phyloP scores from a whole-genome alignment of 2,797 vertebrate genomes.

The Hemibagrus guttatus region DNA sequence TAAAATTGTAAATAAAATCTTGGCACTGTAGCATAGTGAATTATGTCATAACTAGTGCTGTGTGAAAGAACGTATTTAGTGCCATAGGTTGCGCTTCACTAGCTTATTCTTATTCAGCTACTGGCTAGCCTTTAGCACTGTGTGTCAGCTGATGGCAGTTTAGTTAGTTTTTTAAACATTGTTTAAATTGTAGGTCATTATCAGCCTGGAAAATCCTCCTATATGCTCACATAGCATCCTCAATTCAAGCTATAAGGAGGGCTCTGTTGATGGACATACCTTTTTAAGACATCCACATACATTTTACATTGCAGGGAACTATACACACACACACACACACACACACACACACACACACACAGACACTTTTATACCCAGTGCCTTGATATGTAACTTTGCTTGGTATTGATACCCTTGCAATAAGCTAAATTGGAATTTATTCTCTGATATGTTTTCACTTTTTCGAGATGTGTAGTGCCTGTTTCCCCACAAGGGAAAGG shows the following conservation, averaged over 20 bases:
- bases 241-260: background rate
- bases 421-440: background rate
- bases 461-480: background rate
- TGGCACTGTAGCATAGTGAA: background rate
- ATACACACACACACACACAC: no score
- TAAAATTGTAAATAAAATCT: background rate
- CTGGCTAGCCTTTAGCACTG: background rate
- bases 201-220: background rate
- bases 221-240: background rate
- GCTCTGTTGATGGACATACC: background rate
- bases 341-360: no score
- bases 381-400: background rate
- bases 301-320: no score
- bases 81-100: background rate
- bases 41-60: background rate
- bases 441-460: background rate
- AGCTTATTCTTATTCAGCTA: background rate
- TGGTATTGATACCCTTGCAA: background rate
- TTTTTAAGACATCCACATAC: background rate
- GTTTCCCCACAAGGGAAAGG: background rate
- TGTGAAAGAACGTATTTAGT: background rate
- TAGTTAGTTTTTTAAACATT: background rate
- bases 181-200: background rate
- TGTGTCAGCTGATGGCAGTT: background rate
- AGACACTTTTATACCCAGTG: background rate